Evolutionary conservation across 2,113 vertebrate genomes (phyloP).

Genomic region (Pitta sordida): DNA sequence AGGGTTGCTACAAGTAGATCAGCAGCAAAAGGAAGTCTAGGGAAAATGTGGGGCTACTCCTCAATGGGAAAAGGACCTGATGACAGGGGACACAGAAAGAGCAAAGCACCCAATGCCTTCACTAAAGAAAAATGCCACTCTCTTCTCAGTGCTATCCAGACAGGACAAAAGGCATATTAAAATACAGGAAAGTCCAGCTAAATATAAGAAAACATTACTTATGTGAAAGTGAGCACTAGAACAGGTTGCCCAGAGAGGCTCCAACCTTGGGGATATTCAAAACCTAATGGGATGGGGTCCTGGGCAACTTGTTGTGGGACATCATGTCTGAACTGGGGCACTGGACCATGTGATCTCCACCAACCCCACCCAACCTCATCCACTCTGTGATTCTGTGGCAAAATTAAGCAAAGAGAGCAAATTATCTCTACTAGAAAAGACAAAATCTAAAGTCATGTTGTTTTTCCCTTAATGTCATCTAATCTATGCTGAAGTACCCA

Average conservation of each 20-base stretch:
- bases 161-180: not conserved
- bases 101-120: not conserved
- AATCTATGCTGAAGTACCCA: not conserved
- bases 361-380: not conserved
- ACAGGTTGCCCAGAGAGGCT: not conserved
- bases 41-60: not conserved
- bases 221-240: not conserved
- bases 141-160: not conserved
- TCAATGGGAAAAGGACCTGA: not conserved
- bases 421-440: not conserved
- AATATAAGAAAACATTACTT: not conserved
- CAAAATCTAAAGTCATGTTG: not conserved
- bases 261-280: not conserved
- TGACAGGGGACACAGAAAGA: not conserved
- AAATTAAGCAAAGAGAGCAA: not conserved
- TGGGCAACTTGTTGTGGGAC: not conserved
- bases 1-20: not conserved
- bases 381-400: not conserved
- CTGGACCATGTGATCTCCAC: not conserved
- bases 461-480: not conserved
- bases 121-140: not conserved
- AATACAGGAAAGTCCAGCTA: not conserved
- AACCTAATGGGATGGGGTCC: not conserved
- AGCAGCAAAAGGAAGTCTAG: not conserved
- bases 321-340: not conserved